Evolutionary conservation across 2,797 vertebrate species (phyloP), one percentile per base, ranked within the genome.

Genomic region (Coilia nasus): DNA sequence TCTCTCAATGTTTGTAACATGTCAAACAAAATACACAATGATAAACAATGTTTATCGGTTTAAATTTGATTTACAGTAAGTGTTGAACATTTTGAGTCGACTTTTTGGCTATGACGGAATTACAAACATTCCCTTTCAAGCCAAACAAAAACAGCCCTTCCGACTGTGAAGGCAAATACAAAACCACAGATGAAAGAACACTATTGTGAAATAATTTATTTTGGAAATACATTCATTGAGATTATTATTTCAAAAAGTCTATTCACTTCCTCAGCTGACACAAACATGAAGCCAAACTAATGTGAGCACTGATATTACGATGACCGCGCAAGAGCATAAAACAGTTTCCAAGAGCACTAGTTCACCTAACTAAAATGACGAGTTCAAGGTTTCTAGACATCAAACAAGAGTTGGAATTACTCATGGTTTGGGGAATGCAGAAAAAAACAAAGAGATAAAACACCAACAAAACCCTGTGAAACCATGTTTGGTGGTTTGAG

Each of bases 191-290:
- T 31, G 19, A 78, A 41, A 78, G 31, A 78, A 44, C 17, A 21
- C 35, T 44, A 31, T 78, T 78, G 35, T 78, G 71, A 44, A 78
- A 78, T 78, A 44, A 78, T 78, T 78, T 78, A 78, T 78, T 78
- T 78, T 17, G 17, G 35, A 78, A 78, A 78, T 78, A 78, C 71
- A 78, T 78, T 78, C 71, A 78, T 44, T 78, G 44, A 31, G 17
- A 44, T 78, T 5, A 44, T 78, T 5, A 78, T 78, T 78, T 41
- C 5, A 75, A 41, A 41, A 83, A 50, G 9, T 19, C 28, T 41
- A 57, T 44, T 12, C 82, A 46, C 62, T 9, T 31, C 0, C 3
- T 17, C 84, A 54, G 82, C 31, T 6, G 67, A 35, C 31, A 75
- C 15, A 6, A 14, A 35, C 67, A 75, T 75, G 9, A 64, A 25